Evolutionary conservation across 2,888 invertebrate genomes (phyloP), one percentile per base, ranked within the genome.

Genomic region (Oligia fasciuncula): DNA sequence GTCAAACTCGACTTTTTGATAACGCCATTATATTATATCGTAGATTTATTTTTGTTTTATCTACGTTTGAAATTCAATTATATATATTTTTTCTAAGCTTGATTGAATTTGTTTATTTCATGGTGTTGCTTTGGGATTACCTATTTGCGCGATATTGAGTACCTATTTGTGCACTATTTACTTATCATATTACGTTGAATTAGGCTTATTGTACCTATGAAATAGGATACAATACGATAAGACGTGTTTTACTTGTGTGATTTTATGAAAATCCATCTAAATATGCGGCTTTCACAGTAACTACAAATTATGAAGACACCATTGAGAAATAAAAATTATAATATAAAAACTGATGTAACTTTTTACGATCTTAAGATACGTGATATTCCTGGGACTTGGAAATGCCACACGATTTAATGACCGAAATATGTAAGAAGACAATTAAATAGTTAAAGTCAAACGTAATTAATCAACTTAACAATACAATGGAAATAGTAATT

Each of bases 1-100:
- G 91, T 95, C 94, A 94, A 94, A 94, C 93, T 95, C 94, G 93
- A 93, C 95, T 94, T 95, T 94, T 94, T 95, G 96, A 96, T 96
- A 96, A 96, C 93, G 93, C 92, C 91, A 92, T 95, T 95, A 94
- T 92, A 89, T 92, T 89, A 91, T 91, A 94, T 93, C 91, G 92
- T 91, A 84, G 90, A 92, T 91, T 93, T 86, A 89, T 88, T 89
- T 90, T 83, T 72, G 80, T 84, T 88, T 90, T 90, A 90, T 91
- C 93, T 93, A 90, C 88, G 89, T 90, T 90, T 89, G 76, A 76
- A 85, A 88, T 86, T 89, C 80, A 86, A 85, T 87, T 84, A 87
- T 70, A 87, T 68, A 66, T 79, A 76, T 81, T 81, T 63, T 73
- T 87, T 73, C 23, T 35, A 40, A n/a, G 70, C 43, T 71, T 74